A percentile compares a stretch with the other conserved stretches of the same genome.
Evolutionary conservation across 2,113 vertebrate genomes (phyloP).

Genomic region (Cygnus buccinator): DNA sequence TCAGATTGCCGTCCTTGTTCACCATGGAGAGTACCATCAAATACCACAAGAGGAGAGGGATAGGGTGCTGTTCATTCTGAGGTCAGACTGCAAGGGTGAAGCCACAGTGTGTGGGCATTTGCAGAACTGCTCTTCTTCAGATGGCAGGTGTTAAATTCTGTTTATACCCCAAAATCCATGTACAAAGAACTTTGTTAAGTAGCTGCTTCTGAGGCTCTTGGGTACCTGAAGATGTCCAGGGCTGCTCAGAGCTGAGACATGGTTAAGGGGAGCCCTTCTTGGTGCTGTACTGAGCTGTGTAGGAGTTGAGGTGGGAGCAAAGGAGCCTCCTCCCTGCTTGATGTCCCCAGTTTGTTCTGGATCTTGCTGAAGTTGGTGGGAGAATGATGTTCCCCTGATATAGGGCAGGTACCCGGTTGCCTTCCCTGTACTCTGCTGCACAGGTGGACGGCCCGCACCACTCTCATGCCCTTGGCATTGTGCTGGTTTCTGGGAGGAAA

Average conservation of each 20-base stretch:
- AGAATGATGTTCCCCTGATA: not conserved
- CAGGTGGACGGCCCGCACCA: accelerated
- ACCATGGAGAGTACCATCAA: accelerated
- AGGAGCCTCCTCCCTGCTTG: not conserved
- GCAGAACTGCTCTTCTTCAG: not conserved
- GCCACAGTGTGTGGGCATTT: not conserved
- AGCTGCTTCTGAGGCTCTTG: not conserved
- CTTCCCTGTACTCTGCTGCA: not conserved
- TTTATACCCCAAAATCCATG: not conserved
- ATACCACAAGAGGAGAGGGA: too few relatives aligned
- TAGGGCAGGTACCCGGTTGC: not conserved
- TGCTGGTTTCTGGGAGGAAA: not conserved
- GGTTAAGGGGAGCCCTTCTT: not conserved
- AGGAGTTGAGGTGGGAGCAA: not conserved
- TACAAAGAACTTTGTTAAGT: not conserved
- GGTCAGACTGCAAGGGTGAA: not conserved
- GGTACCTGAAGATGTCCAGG: not conserved
- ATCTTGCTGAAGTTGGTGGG: not conserved
- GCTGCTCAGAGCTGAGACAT: not conserved
- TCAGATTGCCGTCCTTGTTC: not conserved
- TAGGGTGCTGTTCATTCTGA: not conserved
- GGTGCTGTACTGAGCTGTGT: not conserved
- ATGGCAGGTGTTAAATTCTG: not conserved
- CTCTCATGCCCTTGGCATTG: not conserved
- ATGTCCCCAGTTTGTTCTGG: not conserved